phyloP scores from a whole-genome alignment of 2,797 vertebrate species.

The Acanthurus lineatus region DNA sequence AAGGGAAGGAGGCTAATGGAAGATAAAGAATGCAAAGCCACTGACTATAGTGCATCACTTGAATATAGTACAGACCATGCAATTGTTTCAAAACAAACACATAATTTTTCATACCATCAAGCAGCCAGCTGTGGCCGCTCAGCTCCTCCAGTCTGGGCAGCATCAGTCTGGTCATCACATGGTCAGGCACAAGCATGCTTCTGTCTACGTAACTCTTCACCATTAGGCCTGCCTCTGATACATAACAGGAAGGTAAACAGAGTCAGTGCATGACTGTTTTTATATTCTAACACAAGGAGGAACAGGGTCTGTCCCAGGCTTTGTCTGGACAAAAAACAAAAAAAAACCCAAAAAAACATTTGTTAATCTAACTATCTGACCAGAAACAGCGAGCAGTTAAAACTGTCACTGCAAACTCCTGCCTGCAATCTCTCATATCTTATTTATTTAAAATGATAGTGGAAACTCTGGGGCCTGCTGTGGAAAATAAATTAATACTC shows the following conservation, averaged over 20 bases:
- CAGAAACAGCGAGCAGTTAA: neutral
- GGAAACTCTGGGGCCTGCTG: neutral
- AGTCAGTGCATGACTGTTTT: slow-evolving; percentile 1
- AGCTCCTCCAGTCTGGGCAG: slow-evolving; percentile 90
- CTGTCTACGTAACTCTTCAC: slow-evolving; percentile 91
- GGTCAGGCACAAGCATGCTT: slow-evolving; percentile 92
- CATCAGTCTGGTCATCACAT: slow-evolving; percentile 92
- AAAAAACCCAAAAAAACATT: neutral
- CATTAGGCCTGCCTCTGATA: slow-evolving; percentile 82
- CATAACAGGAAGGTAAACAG: slow-evolving; percentile 48
- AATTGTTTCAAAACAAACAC: neutral
- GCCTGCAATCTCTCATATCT: neutral
- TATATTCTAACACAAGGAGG: slow-evolving; percentile 1
- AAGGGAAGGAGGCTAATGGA: neutral
- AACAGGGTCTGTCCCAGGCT: neutral
- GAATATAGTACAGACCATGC: neutral
- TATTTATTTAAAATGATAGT: slow-evolving; percentile 1
- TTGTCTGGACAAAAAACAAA: neutral
- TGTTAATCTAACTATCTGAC: neutral
- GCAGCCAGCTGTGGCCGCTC: slow-evolving; percentile 89
- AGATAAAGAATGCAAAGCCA: neutral
- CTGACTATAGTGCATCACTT: neutral
- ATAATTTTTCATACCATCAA: slow-evolving; percentile 88
- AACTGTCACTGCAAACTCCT: neutral
- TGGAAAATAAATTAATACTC: slow-evolving; percentile 7